Percentiles rank a stretch among this genome's conserved stretches.
phyloP scores from a whole-genome alignment of 1,140 invertebrate genomes.

The Drosophila tristis region DNA sequence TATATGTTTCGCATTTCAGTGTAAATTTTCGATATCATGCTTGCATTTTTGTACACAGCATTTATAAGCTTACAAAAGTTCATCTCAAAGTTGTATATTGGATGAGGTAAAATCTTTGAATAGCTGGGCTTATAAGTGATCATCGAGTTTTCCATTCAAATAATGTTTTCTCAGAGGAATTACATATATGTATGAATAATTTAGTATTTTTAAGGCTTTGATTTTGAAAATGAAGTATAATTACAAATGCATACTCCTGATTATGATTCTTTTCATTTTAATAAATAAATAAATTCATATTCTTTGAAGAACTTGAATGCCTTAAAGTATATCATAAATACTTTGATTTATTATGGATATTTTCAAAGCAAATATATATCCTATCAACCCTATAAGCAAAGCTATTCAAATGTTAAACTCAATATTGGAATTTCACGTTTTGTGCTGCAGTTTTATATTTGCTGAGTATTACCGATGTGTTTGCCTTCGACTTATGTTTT shows the following conservation, averaged over 20 bases:
- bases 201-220: no score
- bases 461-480: slow-evolving; percentile 25
- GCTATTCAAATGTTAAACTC: slow-evolving; percentile 21
- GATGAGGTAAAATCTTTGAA: slow-evolving; percentile 32
- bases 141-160: no score
- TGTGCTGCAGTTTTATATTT: slow-evolving; percentile 31
- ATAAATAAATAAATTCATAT: no score
- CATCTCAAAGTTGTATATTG: slow-evolving; percentile 33
- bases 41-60: slow-evolving; percentile 41
- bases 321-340: no score
- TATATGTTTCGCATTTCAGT: slow-evolving; percentile 30
- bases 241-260: no score
- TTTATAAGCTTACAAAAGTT: slow-evolving; percentile 36
- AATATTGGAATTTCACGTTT: slow-evolving; percentile 19
- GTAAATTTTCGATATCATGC: slow-evolving; percentile 47
- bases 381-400: neutral
- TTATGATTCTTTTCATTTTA: no score
- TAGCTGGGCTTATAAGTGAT: slow-evolving; percentile 6
- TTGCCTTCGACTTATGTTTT: slow-evolving; percentile 22
- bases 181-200: no score
- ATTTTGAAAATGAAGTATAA: no score
- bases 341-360: no score
- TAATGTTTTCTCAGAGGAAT: no score
- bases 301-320: no score
- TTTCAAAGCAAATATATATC: neutral